These are phyloP conservation scores for Hyles euphorbiae DNA, from an alignment of 1,140 invertebrate genomes.

Conservation along the genomic window DNA sequence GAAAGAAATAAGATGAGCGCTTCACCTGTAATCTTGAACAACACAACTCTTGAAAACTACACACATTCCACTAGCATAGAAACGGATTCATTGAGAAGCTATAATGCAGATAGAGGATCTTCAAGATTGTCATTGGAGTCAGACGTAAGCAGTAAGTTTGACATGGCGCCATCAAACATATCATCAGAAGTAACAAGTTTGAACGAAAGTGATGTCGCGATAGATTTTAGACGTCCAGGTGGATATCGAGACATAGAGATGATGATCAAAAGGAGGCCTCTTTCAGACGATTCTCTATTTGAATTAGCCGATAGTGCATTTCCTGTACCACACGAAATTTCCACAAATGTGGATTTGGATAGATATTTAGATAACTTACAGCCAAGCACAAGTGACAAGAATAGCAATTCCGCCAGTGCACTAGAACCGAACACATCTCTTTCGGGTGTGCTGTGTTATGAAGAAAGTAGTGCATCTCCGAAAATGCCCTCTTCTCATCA, in stretches of 20 bases:
- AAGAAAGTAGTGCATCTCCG: constrained; percentile 32
- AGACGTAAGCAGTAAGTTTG: constrained; percentile 72
- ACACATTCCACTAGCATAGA: constrained; percentile 57
- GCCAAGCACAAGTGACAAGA: constrained; percentile 44
- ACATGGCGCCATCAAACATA: constrained; percentile 55
- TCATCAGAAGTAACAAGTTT: constrained; percentile 62
- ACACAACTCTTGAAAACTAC: constrained; percentile 53
- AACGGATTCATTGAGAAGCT: constrained; percentile 68
- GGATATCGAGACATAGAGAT: constrained; percentile 76
- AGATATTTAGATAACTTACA: constrained; percentile 80
- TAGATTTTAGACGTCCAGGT: constrained; percentile 74
- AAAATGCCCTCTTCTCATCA: constrained; percentile 32
- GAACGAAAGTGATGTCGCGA: constrained; percentile 54
- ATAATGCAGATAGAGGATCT: constrained; percentile 67
- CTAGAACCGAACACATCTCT: constrained; percentile 16
- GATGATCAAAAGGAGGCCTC: constrained; percentile 81
- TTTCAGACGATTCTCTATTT: constrained; percentile 81
- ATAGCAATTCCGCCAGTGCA: constrained; percentile 7
- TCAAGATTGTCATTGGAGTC: constrained; percentile 71
- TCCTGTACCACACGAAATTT: constrained; percentile 74
- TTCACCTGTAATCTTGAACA: constrained; percentile 38
- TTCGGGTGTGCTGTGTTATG: constrained; percentile 18
- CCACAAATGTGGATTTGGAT: constrained; percentile 78
- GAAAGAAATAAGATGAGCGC: constrained; percentile 49
- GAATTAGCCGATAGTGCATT: constrained; percentile 79